Evolutionary conservation across 2,797 vertebrate species (phyloP), one percentile per base, ranked within the genome.

Genomic region (Craterocephalus amniculus): DNA sequence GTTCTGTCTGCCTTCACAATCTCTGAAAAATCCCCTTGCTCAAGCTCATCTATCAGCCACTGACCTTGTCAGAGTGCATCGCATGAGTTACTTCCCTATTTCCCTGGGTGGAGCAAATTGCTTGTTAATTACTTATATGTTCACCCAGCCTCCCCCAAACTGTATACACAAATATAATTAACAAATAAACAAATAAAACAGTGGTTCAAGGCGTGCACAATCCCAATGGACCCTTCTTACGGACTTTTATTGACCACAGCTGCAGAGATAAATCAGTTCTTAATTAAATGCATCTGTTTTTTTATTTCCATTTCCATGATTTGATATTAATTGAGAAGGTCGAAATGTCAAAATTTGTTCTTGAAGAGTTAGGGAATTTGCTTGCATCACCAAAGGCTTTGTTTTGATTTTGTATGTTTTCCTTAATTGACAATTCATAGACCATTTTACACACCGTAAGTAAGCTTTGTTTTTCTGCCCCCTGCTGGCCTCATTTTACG

Each of bases 31-130:
- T 86, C 88, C 90, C 89, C 87, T 79, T 64, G 80, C 83, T 89
- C 70, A 77, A 79, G 80, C 89, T 93, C 91, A 89, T 94, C 88
- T 93, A 91, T 94, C 91, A 94, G 89, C 83, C 91, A 91, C 83
- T 91, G 90, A 93, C 92, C 93, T 93, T 94, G 90, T 93, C 93
- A 92, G 88, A 78, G 78, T 60, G 85, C 69, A 74, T 84, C 64
- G 88, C 92, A 89, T 94, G 90, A 94, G 85, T 91, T 90, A 93
- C 86, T 89, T 88, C 76, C 63, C 76, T 38, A 65, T 83, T 87
- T 89, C 83, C 75, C 83, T 88, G 86, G 81, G 87, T 86, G 85
- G 85, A 82, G 81, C 67, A 67, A 87, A 87, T 87, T 74, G 81
- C 83, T 83, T 83, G 85, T 91, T 90, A 88, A 90, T 83, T 87